Evolutionary conservation across 1,140 invertebrate species (phyloP).

Genomic region (Oscheius sp.): DNA sequence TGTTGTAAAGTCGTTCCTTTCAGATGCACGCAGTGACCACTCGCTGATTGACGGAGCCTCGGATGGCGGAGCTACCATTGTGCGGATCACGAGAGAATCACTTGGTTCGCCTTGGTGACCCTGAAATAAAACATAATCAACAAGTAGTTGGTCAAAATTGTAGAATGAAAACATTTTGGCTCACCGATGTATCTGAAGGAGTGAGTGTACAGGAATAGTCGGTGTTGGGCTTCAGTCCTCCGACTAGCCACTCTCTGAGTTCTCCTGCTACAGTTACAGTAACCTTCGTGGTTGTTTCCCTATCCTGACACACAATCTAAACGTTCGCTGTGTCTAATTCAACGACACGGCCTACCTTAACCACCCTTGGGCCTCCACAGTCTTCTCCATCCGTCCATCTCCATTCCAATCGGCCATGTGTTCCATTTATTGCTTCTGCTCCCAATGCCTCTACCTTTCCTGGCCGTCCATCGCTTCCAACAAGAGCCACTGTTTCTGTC

Average conservation of each 20-base stretch:
- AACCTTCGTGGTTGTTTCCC: neutral
- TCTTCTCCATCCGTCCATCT: slow-evolving; percentile 15
- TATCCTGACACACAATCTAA: neutral
- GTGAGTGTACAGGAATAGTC: slow-evolving; percentile 24
- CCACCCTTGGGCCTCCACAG: slow-evolving; percentile 20
- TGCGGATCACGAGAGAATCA: neutral
- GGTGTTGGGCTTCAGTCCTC: slow-evolving; percentile 20
- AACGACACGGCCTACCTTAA: slow-evolving; percentile 17
- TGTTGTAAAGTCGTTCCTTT: slow-evolving; percentile 30
- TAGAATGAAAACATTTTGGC: too few relatives aligned
- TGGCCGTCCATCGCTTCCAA: slow-evolving; percentile 17
- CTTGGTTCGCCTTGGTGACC: neutral
- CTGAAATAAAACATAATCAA: slow-evolving; percentile 2
- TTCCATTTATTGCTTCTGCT: slow-evolving; percentile 23
- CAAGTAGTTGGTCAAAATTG: too few relatives aligned
- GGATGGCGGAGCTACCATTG: neutral
- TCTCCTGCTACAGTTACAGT: slow-evolving; percentile 10
- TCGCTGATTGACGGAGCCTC: neutral
- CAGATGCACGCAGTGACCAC: neutral
- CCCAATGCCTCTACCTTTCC: neutral
- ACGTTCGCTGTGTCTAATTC: neutral
- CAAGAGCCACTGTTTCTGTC: slow-evolving; percentile 35
- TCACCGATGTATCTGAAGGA: slow-evolving; percentile 1
- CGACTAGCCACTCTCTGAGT: slow-evolving; percentile 22
- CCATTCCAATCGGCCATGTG: slow-evolving; percentile 28